phyloP scores from a whole-genome alignment of 2,888 invertebrate species.

The Neoscelio sp. region DNA sequence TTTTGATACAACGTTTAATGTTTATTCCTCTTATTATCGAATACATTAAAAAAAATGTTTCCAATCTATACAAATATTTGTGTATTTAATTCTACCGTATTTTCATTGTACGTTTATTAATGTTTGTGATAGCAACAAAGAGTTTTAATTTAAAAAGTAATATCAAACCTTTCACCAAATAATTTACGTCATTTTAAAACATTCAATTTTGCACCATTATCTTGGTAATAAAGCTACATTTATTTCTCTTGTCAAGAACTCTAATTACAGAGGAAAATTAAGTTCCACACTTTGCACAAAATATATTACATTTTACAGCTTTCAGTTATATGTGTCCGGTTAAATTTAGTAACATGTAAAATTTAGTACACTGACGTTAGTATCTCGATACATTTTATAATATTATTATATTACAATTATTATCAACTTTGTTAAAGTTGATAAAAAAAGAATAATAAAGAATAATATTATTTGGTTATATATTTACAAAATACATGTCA shows the following conservation, averaged over 20 bases:
- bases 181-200: no score
- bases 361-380: slow-evolving; percentile 13
- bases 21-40: no score
- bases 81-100: no score
- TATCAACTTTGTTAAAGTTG: slow-evolving; percentile 33
- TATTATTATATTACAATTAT: slow-evolving; percentile 24
- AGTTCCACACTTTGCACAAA: slow-evolving; percentile 34
- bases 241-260: slow-evolving; percentile 38
- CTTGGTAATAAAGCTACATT: slow-evolving; percentile 22
- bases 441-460: no score
- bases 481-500: slow-evolving; percentile 5
- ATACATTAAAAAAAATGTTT: no score
- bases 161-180: no score
- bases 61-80: no score
- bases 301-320: slow-evolving; percentile 37
- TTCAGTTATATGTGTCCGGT: slow-evolving; percentile 3
- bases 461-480: slow-evolving; percentile 30
- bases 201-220: slow-evolving; percentile 14
- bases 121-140: no score
- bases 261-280: slow-evolving; percentile 29
- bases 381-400: slow-evolving; percentile 27
- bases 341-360: slow-evolving; percentile 35
- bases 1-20: no score
- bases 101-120: no score
- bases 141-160: no score